Percentiles rank a stretch among this genome's conserved stretches.
These are phyloP conservation scores for Masnerella sp. DNA, from an alignment of 2,888 invertebrate genomes.

Conservation along the genomic window DNA sequence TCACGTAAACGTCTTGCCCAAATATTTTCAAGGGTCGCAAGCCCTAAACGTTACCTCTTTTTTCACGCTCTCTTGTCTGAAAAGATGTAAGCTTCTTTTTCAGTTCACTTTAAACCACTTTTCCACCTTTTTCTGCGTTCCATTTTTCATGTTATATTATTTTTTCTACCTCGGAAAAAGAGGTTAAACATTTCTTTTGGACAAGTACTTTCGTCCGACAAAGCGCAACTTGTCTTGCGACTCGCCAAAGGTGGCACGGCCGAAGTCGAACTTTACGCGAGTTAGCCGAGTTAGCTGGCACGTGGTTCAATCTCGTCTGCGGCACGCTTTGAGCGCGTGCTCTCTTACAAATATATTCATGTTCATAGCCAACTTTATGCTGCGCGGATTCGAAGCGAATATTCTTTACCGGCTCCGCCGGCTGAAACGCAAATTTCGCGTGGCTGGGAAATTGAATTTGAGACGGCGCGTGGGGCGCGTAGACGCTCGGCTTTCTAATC, in stretches of 20 bases:
- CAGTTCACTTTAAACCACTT: too few species aligned
- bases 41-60: too few species aligned
- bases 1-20: too few species aligned
- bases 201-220: conserved; percentile 16
- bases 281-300: conserved; percentile 51
- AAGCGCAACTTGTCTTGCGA: conserved; percentile 35
- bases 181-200: neutral
- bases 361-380: conserved; percentile 51
- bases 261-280: conserved; percentile 49
- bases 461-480: neutral
- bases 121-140: too few species aligned
- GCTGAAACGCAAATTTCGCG: conserved; percentile 16
- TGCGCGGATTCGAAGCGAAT: conserved; percentile 25
- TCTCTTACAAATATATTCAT: conserved; percentile 50
- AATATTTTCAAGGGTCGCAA: too few species aligned
- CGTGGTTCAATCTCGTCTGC: conserved; percentile 51
- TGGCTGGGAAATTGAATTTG: conserved; percentile 31
- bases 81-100: too few species aligned
- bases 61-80: too few species aligned
- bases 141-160: too few species aligned
- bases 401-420: conserved; percentile 24
- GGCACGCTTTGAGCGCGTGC: conserved; percentile 57
- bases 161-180: too few species aligned
- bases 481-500: conserved; percentile 6
- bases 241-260: conserved; percentile 47